Evolutionary conservation across 1,140 invertebrate species (phyloP).

Genomic region (Hydropsyche tenuis): DNA sequence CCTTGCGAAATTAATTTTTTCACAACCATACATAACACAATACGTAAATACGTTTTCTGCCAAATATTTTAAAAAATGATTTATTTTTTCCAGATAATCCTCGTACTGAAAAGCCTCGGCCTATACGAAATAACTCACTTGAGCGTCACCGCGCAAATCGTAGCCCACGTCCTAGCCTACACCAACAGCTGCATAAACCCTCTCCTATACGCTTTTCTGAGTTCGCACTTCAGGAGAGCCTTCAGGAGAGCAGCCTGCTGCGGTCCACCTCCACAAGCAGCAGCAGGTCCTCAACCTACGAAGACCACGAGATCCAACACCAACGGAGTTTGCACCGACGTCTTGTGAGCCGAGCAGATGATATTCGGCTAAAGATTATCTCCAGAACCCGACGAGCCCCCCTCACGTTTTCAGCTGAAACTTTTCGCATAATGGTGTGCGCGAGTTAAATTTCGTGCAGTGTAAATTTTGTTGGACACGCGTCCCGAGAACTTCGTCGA

Average conservation of each 20-base stretch:
- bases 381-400: neutral
- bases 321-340: slow-evolving; percentile 47
- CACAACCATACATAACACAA: too few species aligned
- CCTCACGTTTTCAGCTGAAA: neutral
- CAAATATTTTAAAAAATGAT: neutral
- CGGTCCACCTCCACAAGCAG: slow-evolving; percentile 39
- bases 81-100: slow-evolving; percentile 68
- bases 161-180: slow-evolving; percentile 91
- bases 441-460: too few species aligned
- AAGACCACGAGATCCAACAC: slow-evolving; percentile 47
- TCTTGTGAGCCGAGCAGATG: slow-evolving; percentile 33
- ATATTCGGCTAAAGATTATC: slow-evolving; percentile 23
- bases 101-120: slow-evolving; percentile 79
- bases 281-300: slow-evolving; percentile 23
- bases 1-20: too few species aligned
- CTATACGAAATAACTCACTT: slow-evolving; percentile 71
- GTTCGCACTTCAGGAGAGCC: slow-evolving; percentile 85
- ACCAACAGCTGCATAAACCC: slow-evolving; percentile 96
- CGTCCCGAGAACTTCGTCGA: neutral
- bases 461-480: neutral
- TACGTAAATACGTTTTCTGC: too few species aligned
- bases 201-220: slow-evolving; percentile 92
- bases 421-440: neutral
- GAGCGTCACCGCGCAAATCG: slow-evolving; percentile 79
- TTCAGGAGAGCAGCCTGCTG: slow-evolving; percentile 69